phyloP scores from a whole-genome alignment of 2,888 invertebrate genomes.

The Phragmatobia fuliginosa region DNA sequence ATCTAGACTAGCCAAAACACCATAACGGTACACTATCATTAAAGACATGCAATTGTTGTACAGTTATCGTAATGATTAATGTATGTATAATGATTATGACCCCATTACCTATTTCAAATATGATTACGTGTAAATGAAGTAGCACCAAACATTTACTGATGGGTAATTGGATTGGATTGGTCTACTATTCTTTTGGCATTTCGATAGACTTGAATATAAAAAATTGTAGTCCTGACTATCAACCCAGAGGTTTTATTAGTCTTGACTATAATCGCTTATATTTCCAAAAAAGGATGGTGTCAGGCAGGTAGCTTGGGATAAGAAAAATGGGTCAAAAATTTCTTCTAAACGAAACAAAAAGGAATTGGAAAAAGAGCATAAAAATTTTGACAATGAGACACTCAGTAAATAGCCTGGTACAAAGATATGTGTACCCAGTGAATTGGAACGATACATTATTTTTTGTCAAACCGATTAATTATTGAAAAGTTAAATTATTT shows the following conservation, averaged over 20 bases:
- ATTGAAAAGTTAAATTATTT: too few species aligned
- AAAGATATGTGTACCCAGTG: too few species aligned
- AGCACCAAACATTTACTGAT: background rate
- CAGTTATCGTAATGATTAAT: conserved; percentile 36
- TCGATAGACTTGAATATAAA: too few species aligned
- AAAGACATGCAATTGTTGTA: conserved; percentile 23
- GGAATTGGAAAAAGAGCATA: background rate
- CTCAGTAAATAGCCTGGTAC: too few species aligned
- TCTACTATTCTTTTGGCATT: too few species aligned
- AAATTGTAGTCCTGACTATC: too few species aligned
- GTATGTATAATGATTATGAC: background rate
- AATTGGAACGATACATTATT: too few species aligned
- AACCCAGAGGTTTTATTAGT: too few species aligned
- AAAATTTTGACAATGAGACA: background rate
- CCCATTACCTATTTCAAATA: background rate
- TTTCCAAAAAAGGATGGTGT: too few species aligned
- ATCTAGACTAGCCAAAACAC: conserved; percentile 30
- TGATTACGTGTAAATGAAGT: background rate
- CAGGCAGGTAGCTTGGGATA: too few species aligned
- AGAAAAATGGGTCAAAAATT: background rate
- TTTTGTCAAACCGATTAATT: too few species aligned
- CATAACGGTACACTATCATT: conserved; percentile 39
- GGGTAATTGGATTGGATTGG: too few species aligned
- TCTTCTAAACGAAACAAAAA: background rate
- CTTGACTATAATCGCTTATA: background rate